Percentiles rank a stretch among this genome's conserved stretches.
These are phyloP conservation scores for Saguinus midas DNA, from an alignment of 2,113 vertebrate genomes.

Conservation along the genomic window DNA sequence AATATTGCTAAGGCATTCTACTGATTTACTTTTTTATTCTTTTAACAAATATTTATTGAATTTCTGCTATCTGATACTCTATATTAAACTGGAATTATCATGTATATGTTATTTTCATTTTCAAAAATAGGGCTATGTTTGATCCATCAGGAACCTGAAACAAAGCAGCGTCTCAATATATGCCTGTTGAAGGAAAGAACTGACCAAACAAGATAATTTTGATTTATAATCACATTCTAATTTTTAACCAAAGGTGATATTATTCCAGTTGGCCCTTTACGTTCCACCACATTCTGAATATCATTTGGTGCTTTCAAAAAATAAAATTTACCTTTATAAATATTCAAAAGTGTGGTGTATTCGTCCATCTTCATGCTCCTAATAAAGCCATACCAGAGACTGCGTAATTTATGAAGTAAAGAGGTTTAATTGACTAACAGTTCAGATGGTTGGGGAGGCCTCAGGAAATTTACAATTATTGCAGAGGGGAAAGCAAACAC, in stretches of 20 bases:
- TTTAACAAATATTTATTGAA: neutral
- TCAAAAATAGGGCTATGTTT: neutral
- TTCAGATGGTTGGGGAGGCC: too few relatives aligned
- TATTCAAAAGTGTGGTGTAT: neutral
- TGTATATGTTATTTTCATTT: neutral
- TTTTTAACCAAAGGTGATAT: conserved; percentile 18
- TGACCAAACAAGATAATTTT: neutral
- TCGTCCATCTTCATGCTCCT: too few relatives aligned
- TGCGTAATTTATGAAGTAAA: too few relatives aligned
- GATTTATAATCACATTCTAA: neutral
- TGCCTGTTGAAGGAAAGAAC: neutral
- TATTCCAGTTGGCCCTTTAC: neutral
- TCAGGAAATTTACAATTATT: too few relatives aligned
- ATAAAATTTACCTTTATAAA: neutral
- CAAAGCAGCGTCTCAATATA: neutral
- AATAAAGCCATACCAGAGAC: too few relatives aligned
- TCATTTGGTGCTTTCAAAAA: neutral
- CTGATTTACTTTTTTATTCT: neutral
- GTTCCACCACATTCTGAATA: conserved; percentile 18
- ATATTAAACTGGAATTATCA: neutral
- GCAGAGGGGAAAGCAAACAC: too few relatives aligned
- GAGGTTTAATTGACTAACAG: too few relatives aligned
- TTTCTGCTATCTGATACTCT: neutral
- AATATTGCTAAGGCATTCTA: neutral
- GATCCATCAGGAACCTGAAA: neutral